Evolutionary conservation across 37 sponge, comb jelly and placozoan genomes (phyloP).

Genomic region (Bolinopsis microptera): DNA sequence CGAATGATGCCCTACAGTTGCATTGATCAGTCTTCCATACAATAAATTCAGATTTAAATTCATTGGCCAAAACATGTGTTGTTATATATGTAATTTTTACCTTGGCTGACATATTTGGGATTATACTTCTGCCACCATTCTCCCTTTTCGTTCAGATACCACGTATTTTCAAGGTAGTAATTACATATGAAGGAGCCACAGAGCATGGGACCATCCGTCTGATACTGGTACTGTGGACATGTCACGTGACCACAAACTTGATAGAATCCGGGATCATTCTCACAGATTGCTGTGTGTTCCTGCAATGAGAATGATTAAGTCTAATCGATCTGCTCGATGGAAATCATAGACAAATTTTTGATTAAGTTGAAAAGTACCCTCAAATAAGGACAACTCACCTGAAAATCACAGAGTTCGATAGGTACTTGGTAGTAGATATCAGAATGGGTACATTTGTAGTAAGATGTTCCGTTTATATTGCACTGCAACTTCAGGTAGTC

Average conservation of each 20-base stretch:
- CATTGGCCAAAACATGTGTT: too few relatives aligned
- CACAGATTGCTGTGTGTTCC: constrained; percentile 13
- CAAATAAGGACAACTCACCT: not conserved
- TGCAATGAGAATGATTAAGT: not conserved
- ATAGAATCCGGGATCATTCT: constrained; percentile 38
- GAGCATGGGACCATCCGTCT: not conserved
- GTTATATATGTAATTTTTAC: not conserved
- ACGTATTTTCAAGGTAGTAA: not conserved
- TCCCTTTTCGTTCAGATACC: not conserved
- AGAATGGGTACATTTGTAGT: constrained; percentile 1
- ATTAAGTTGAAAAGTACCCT: too few relatives aligned
- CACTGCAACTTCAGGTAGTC: not conserved
- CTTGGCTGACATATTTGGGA: not conserved
- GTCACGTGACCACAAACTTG: constrained; percentile 40
- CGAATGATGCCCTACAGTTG: too few relatives aligned
- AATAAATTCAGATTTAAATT: too few relatives aligned
- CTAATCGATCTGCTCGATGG: too few relatives aligned
- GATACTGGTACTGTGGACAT: constrained; percentile 8
- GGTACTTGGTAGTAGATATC: not conserved
- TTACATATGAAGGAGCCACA: constrained; percentile 29
- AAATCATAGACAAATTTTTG: too few relatives aligned
- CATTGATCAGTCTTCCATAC: too few relatives aligned
- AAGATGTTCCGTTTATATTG: not conserved
- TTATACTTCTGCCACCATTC: constrained; percentile 17
- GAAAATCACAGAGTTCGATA: not conserved